These are phyloP conservation scores for Teleogryllus occipitalis DNA, from an alignment of 1,140 invertebrate genomes.

Conservation along the genomic window DNA sequence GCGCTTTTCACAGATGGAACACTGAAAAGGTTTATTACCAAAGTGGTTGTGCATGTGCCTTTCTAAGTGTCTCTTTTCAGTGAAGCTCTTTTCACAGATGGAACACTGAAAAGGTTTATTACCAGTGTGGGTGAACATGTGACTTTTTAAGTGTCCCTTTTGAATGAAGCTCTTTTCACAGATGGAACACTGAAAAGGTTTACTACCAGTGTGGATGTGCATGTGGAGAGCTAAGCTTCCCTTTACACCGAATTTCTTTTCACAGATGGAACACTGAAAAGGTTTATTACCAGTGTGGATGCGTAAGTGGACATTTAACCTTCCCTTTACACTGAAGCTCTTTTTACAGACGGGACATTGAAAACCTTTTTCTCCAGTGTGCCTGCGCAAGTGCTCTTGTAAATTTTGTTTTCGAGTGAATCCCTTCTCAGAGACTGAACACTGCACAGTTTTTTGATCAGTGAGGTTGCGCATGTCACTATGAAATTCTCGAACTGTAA, in stretches of 20 bases:
- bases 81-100: constrained; percentile 14
- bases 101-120: constrained; percentile 13
- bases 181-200: constrained; percentile 6
- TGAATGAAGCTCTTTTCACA: constrained; percentile 6
- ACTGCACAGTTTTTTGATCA: no score
- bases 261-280: constrained; percentile 6
- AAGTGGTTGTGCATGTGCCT: constrained; percentile 7
- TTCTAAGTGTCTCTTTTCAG: neutral
- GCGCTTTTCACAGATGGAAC: no score
- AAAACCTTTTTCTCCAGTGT: no score
- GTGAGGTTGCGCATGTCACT: no score
- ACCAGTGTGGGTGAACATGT: neutral
- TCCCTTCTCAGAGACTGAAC: no score
- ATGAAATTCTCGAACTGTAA: no score
- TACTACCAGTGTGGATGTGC: neutral
- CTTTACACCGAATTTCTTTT: neutral
- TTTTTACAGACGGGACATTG: neutral
- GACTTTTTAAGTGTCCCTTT: neutral
- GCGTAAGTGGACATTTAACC: neutral
- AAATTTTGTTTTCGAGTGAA: no score
- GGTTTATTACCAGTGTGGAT: neutral
- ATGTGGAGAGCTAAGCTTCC: neutral
- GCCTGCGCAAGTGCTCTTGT: no score
- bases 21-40: neutral
- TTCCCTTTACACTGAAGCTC: neutral